phyloP scores from a whole-genome alignment of 2,113 vertebrate species.

The Lepus timidus region DNA sequence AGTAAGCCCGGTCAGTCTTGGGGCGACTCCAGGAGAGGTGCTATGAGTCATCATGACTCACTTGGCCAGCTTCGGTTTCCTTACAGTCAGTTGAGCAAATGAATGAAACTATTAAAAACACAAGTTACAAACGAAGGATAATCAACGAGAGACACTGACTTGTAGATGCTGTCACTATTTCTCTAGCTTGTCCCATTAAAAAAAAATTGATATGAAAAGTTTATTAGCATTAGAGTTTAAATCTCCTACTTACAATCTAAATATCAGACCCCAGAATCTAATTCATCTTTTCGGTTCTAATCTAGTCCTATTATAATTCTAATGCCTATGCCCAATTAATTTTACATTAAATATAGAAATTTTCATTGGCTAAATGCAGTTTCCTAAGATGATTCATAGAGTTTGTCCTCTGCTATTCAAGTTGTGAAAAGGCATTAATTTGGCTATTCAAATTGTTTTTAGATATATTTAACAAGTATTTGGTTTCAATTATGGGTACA shows the following conservation, averaged over 20 bases:
- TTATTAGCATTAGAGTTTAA: neutral
- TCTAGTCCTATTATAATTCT: neutral
- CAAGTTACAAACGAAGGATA: conserved; percentile 37
- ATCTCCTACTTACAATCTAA: neutral
- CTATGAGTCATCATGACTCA: conserved; percentile 69
- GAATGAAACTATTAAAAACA: conserved; percentile 58
- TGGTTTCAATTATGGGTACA: neutral
- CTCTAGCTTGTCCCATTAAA: neutral
- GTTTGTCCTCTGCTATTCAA: neutral
- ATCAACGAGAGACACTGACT: neutral
- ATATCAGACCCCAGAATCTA: conserved; percentile 6
- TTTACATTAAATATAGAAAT: neutral
- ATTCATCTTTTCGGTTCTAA: conserved; percentile 15
- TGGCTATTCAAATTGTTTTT: conserved; percentile 35
- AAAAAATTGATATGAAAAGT: neutral
- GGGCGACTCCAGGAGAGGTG: conserved; percentile 9
- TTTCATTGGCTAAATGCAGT: neutral
- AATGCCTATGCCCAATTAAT: neutral
- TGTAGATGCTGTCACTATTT: neutral
- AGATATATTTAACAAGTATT: neutral
- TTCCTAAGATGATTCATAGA: neutral
- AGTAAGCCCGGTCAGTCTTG: neutral
- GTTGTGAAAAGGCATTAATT: neutral
- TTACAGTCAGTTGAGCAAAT: conserved; percentile 70
- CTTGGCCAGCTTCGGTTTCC: conserved; percentile 35